Evolutionary conservation across 2,113 vertebrate species (phyloP).

Genomic region (Aegithalos caudatus): DNA sequence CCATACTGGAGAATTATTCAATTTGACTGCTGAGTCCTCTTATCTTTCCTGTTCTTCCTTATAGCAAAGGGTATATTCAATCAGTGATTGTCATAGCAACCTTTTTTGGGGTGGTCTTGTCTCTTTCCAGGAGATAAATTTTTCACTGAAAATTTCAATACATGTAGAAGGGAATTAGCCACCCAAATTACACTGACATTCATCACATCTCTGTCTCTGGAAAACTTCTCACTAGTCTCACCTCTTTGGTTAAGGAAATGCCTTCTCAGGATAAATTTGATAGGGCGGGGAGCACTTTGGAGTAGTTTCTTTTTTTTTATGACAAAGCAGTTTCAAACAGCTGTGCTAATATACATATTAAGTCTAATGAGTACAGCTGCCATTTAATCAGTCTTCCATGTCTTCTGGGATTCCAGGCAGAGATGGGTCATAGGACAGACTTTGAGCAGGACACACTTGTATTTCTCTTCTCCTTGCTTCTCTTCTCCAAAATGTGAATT

Average conservation of each 20-base stretch:
- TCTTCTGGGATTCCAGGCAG: not conserved
- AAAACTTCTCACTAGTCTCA: not conserved
- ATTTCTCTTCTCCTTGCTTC: not conserved
- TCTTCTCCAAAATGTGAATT: not conserved
- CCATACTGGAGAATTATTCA: not conserved
- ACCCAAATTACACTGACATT: not conserved
- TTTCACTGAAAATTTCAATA: not conserved
- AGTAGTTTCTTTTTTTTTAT: not conserved
- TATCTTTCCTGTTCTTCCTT: not conserved
- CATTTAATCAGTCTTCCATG: not conserved
- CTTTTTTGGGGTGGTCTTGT: not conserved
- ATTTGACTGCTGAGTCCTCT: not conserved
- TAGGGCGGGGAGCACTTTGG: rapidly evolving
- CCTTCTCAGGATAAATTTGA: not conserved
- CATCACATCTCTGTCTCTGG: not conserved
- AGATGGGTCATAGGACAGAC: not conserved
- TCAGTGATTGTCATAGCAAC: not conserved
- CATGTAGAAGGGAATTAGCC: not conserved
- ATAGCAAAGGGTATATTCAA: not conserved
- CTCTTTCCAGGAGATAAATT: not conserved
- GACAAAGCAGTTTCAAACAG: not conserved
- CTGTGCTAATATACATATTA: not conserved
- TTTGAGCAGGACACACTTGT: not conserved
- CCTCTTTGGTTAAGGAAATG: not conserved
- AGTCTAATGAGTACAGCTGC: not conserved